Evolutionary conservation across 2,797 vertebrate genomes (phyloP), one percentile per base, ranked within the genome.

Genomic region (Streptopelia turtur): DNA sequence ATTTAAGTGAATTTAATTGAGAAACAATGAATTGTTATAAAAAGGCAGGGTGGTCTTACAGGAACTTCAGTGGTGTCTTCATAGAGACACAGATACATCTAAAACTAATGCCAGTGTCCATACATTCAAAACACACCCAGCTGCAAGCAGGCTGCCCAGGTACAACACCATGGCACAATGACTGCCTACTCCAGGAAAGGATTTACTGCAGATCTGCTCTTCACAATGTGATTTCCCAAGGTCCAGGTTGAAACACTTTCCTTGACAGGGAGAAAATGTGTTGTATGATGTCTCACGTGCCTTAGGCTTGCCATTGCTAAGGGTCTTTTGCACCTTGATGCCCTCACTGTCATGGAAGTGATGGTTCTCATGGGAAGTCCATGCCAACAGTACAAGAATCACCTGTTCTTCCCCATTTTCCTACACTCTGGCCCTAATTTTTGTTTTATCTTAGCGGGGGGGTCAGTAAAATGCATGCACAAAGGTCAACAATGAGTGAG

Each of bases 1-100:
- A 82, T 65, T 31, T 17, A 56, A 89, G 49, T 8, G 3, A 89
- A 85, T 66, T 70, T 80, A 49, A 55, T 9, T 47, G 30, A 55
- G 30, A 83, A 94, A 33, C 4, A 37, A 11, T 28, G 30, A 49
- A 39, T 74, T 77, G 17, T 18, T 56, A n/a, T 43, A 13, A 75
- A 60, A 91, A 50, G n/a, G 10, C 43, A 74, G 5, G 15, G 16
- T 6, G 3, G 15, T 21, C 49, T 53, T 24, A 39, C 18, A 50
- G n/a, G 4, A 4, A 22, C 0, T 49, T 87, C 71, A 61, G 17
- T 37, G 37, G 18, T 78, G 27, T 22, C 27, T 59, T 71, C 33
- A 31, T 0, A 55, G 55, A 72, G 13, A 56, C 2, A 21, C 17
- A 12, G 1, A 3, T 63, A 35, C 3, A 50, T 0, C 1, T 39